A percentile compares a stretch with the other conserved stretches of the same genome.
Evolutionary conservation across 2,797 vertebrate genomes (phyloP).

Genomic region (Carcharodon carcharias): DNA sequence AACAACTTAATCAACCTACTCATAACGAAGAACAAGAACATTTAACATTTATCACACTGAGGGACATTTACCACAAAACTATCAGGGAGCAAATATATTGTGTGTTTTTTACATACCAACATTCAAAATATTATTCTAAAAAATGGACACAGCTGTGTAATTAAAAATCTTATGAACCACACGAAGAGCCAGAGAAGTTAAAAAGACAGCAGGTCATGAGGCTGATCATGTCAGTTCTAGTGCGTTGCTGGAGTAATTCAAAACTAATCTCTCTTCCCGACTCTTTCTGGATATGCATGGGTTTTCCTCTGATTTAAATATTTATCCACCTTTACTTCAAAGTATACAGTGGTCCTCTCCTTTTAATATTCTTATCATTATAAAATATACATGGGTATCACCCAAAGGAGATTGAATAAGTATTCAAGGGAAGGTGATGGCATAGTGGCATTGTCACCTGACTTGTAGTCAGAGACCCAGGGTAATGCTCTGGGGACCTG

Average conservation of each 20-base stretch:
- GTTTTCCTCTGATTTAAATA: background rate
- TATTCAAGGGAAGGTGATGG: background rate
- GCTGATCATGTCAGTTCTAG: background rate
- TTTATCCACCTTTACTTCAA: background rate
- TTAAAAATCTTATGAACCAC: background rate
- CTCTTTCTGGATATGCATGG: background rate
- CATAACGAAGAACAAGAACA: background rate
- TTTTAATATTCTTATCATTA: background rate
- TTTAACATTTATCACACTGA: background rate
- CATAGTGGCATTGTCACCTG: no score
- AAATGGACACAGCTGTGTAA: background rate
- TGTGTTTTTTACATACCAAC: background rate
- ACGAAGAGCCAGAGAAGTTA: background rate
- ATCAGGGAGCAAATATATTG: background rate
- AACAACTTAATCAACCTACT: background rate
- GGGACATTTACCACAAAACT: background rate
- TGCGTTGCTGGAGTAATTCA: background rate
- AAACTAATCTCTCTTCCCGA: background rate
- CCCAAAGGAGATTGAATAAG: background rate
- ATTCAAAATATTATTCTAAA: background rate
- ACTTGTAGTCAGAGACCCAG: no score
- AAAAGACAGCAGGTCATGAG: background rate
- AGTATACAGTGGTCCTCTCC: background rate
- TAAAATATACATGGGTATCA: background rate
- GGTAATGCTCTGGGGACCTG: no score